A percentile compares a stretch with the other conserved stretches of the same genome.
These are phyloP conservation scores for Furcifer pardalis DNA, from an alignment of 2,797 vertebrate species.

Conservation along the genomic window DNA sequence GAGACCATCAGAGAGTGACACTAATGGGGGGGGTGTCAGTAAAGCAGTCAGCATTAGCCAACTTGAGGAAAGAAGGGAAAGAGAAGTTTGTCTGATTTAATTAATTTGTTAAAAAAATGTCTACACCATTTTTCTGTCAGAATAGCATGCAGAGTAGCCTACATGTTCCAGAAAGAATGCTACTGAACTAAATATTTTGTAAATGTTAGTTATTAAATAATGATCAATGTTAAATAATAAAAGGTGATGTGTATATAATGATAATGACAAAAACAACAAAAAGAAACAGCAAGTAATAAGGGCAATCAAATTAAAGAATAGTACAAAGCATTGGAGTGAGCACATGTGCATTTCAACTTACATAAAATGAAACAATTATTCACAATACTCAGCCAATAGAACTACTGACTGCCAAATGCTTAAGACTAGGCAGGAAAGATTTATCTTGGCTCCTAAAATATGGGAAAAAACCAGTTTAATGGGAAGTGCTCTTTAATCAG, in stretches of 20 bases:
- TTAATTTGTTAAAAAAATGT: neutral
- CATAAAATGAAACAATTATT: neutral
- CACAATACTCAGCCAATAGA: neutral
- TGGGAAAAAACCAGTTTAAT: neutral
- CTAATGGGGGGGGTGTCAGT: neutral
- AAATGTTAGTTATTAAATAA: neutral
- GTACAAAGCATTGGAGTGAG: neutral
- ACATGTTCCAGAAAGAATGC: neutral
- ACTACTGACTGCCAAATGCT: neutral
- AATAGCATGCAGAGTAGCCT: neutral
- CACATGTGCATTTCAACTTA: neutral
- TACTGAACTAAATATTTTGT: constrained; percentile 7
- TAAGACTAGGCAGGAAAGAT: neutral
- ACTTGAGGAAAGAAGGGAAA: neutral
- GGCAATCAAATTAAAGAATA: neutral
- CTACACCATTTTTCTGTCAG: neutral
- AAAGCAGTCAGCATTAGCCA: neutral
- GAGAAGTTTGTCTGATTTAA: neutral
- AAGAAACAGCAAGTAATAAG: neutral
- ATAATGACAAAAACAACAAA: neutral
- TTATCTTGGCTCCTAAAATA: neutral
- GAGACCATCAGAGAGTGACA: neutral
- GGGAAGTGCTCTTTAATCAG: neutral
- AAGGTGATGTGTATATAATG: neutral
- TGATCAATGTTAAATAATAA: constrained; percentile 7